Conservation (phyloP, 37 sponge, comb jelly and placozoan species). For the Corticium candelabrum region DNA sequence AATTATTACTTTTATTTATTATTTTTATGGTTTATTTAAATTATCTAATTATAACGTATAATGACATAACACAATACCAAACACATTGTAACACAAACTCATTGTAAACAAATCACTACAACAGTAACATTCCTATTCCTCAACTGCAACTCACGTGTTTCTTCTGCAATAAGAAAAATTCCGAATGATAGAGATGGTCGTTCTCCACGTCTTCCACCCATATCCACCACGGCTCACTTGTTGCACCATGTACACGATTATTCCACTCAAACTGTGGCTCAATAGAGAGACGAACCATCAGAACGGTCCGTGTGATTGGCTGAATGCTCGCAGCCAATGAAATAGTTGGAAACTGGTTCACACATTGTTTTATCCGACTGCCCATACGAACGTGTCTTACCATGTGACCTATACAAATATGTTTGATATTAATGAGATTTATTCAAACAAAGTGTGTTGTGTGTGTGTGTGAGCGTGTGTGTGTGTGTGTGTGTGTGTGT, state of each 20-base stretch:
- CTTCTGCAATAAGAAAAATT: slow-evolving; percentile 77
- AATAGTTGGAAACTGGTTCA: slow-evolving; percentile 56
- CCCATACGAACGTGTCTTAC: slow-evolving; percentile 72
- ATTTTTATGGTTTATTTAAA: too few relatives aligned
- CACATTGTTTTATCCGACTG: slow-evolving; percentile 37
- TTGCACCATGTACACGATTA: slow-evolving; percentile 65
- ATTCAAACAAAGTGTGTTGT: too few relatives aligned
- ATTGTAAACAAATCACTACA: too few relatives aligned
- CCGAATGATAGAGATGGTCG: slow-evolving; percentile 87
- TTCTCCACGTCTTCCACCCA: slow-evolving; percentile 93
- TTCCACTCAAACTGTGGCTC: slow-evolving; percentile 83
- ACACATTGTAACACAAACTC: too few relatives aligned
- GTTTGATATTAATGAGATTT: too few relatives aligned
- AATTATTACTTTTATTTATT: too few relatives aligned
- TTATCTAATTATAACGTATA: too few relatives aligned
- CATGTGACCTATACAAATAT: slow-evolving; percentile 54
- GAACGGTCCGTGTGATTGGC: slow-evolving; percentile 89
- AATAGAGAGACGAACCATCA: slow-evolving; percentile 66
- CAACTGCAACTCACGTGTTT: too few relatives aligned
- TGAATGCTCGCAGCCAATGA: slow-evolving; percentile 65
- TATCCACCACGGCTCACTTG: slow-evolving; percentile 88
- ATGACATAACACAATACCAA: too few relatives aligned
- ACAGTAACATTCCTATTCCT: too few relatives aligned
- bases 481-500: slow-evolving; percentile 28
- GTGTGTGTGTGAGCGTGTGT: too few relatives aligned